Percentiles rank a stretch among this genome's conserved stretches.
These are phyloP conservation scores for Melanerpes aurifrons DNA, from an alignment of 2,113 vertebrate species.

Conservation along the genomic window DNA sequence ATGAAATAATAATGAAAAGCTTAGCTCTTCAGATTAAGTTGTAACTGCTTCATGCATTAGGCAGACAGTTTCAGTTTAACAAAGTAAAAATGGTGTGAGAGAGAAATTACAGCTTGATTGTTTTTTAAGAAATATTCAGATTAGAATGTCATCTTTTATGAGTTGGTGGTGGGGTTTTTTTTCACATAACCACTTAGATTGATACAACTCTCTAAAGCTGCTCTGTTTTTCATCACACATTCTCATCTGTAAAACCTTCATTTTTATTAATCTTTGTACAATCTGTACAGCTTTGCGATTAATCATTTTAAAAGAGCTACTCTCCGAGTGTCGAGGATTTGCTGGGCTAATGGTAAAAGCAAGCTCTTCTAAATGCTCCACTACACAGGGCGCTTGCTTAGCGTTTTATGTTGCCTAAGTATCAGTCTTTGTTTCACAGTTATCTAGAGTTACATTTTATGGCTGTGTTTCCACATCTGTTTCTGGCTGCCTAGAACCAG, in stretches of 20 bases:
- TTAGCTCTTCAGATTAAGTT: slow-evolving; percentile 53
- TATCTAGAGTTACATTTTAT: slow-evolving; percentile 25
- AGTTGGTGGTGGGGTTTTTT: background rate
- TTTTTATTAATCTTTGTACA: slow-evolving; percentile 79
- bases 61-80: slow-evolving; percentile 39
- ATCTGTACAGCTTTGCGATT: slow-evolving; percentile 73
- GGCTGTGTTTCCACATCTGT: slow-evolving; percentile 1
- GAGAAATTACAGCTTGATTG: slow-evolving; percentile 61
- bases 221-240: slow-evolving; percentile 78
- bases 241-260: slow-evolving; percentile 78
- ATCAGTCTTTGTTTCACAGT: slow-evolving; percentile 35
- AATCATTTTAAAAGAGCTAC: slow-evolving; percentile 78
- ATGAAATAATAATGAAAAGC: slow-evolving; percentile 60
- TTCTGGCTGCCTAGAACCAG: slow-evolving; percentile 25
- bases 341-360: slow-evolving; percentile 23
- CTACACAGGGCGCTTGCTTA: background rate
- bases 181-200: slow-evolving; percentile 71
- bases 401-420: background rate
- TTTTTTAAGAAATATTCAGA: slow-evolving; percentile 67
- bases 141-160: slow-evolving; percentile 71
- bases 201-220: slow-evolving; percentile 75
- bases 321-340: slow-evolving; percentile 44
- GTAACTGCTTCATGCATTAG: slow-evolving; percentile 50
- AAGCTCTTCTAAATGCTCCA: background rate
- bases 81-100: slow-evolving; percentile 64